Base-by-base conservation (phyloP, 35 echinoderm and acorn worm species). In the Acanthaster planci region DNA sequence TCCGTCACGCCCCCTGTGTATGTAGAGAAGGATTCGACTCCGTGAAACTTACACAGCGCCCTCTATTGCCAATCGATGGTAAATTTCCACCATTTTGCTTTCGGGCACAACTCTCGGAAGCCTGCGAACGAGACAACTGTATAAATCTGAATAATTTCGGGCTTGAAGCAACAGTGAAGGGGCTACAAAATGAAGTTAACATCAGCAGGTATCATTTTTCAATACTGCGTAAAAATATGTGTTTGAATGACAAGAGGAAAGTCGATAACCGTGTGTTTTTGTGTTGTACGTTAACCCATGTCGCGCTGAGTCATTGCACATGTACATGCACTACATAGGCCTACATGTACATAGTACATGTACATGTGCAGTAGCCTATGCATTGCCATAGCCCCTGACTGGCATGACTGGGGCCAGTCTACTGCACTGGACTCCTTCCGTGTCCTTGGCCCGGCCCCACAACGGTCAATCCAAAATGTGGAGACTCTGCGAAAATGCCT, bases 1-100 rank as follows among this genome's bases (percentile, higher is more conserved):
- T n/a, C n/a, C n/a, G n/a, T n/a, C n/a, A n/a, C n/a, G n/a, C n/a
- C n/a, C n/a, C n/a, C n/a, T n/a, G n/a, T n/a, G n/a, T n/a, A n/a
- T n/a, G n/a, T n/a, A n/a, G n/a, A n/a, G n/a, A n/a, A n/a, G n/a
- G n/a, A n/a, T n/a, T n/a, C n/a, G n/a, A 47, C 42, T 6, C 42
- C 12, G 42, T 12, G 12, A 47, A 47, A 12, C 12, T 47, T 47
- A 47, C 30, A 1, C 30, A 72, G 64, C 64, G 26, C 64, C 64
- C 64, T 72, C 64, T 72, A 72, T 34, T 31, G 64, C 21, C 23
- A 3, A 31, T 27, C 29, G 2, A 14, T 6, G 23, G 64, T 72
- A 14, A 72, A 26, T 72, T 26, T 72, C 64, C 64, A 72, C 64
- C 64, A 72, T 72, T 72, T 72, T 72, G 64, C 7, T 72, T 72